Percentiles rank a stretch among this genome's conserved stretches.
phyloP scores from a whole-genome alignment of 2,113 vertebrate species.

The Casuarius casuarius region DNA sequence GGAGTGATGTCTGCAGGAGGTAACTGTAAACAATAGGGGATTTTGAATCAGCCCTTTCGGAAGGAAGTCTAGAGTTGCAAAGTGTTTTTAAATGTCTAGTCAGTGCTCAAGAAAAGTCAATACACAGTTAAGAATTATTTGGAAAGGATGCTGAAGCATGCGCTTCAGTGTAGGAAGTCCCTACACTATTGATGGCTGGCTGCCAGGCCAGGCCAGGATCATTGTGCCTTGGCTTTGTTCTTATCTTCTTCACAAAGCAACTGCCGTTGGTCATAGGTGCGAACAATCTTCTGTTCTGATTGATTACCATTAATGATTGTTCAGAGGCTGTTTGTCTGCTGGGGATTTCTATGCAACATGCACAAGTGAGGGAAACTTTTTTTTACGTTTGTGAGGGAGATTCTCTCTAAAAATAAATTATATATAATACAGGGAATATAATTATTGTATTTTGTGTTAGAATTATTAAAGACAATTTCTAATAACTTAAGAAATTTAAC shows the following conservation, averaged over 20 bases:
- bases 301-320: not conserved
- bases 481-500: not conserved
- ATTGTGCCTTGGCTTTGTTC: not conserved
- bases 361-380: not conserved
- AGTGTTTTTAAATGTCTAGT: not conserved
- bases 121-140: not conserved
- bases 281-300: not conserved
- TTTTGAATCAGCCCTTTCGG: not conserved
- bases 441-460: not conserved
- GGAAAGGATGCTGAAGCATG: not conserved
- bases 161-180: not conserved
- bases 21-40: not conserved
- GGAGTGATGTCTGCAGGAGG: not conserved
- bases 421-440: not conserved
- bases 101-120: not conserved
- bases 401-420: not conserved
- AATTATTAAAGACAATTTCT: not conserved
- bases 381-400: not conserved
- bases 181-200: not conserved
- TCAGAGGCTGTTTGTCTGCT: not conserved
- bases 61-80: rapidly evolving
- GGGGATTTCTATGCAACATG: not conserved
- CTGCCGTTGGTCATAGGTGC: not conserved
- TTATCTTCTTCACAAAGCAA: not conserved
- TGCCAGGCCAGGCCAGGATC: too few species aligned